Percentiles rank a stretch among this genome's conserved stretches.
Evolutionary conservation across 2,797 vertebrate genomes (phyloP).

Genomic region (Premnoplex brunnescens): DNA sequence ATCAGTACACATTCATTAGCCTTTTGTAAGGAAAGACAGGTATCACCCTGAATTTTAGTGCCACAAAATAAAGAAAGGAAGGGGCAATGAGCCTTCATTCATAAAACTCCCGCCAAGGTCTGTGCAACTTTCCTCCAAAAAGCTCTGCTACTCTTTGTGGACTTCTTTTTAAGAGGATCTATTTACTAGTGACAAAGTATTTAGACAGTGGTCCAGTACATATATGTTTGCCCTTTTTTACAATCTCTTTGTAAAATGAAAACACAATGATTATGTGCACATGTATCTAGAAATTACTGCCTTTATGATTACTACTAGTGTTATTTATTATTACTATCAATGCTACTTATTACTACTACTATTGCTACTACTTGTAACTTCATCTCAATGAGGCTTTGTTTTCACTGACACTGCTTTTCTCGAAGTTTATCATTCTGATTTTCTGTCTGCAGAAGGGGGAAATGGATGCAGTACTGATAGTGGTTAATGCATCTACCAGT

Average conservation of each 20-base stretch:
- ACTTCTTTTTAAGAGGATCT: not conserved
- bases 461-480: not conserved
- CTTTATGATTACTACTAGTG: not conserved
- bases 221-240: not conserved
- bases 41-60: not conserved
- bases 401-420: not conserved
- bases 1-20: not conserved
- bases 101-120: not conserved
- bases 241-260: not conserved
- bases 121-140: not conserved
- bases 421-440: not conserved
- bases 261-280: not conserved
- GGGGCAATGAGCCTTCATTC: not conserved
- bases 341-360: not conserved
- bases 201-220: not conserved
- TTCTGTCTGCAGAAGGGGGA: not conserved
- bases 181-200: not conserved
- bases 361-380: not conserved
- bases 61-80: slow-evolving; percentile 4
- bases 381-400: not conserved
- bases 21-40: not conserved
- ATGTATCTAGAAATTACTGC: not conserved
- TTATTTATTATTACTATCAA: not conserved
- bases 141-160: not conserved
- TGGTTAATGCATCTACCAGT: not conserved